Conservation (phyloP, 2,797 vertebrate genomes). For the Dendrocincla fuliginosa region DNA sequence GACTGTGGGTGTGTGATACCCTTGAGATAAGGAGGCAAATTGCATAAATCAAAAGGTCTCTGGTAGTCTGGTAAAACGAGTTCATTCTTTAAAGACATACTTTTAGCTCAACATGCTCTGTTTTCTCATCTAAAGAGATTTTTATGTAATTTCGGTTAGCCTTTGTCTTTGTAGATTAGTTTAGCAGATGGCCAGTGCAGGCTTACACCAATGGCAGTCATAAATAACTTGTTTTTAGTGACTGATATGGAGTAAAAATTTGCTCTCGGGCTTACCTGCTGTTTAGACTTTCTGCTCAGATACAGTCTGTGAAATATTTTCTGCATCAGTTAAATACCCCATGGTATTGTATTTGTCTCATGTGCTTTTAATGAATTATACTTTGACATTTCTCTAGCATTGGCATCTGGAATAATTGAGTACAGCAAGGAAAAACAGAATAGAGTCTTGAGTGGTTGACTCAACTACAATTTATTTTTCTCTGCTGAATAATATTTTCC, state of each 20-base stretch:
- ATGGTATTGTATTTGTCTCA: background rate
- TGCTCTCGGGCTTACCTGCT: background rate
- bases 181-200: background rate
- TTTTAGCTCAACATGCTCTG: background rate
- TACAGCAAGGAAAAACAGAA: background rate
- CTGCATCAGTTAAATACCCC: background rate
- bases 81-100: background rate
- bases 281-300: background rate
- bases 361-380: background rate
- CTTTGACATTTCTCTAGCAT: background rate
- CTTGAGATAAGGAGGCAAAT: background rate
- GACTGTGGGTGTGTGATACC: background rate
- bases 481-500: background rate
- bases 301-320: background rate
- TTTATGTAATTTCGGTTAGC: background rate
- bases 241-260: background rate
- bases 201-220: background rate
- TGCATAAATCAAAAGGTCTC: background rate
- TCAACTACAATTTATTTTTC: background rate
- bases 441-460: background rate
- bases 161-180: background rate
- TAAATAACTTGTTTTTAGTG: background rate
- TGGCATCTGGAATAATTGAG: background rate
- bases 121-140: background rate
- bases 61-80: background rate